Evolutionary conservation across 2,113 vertebrate species (phyloP).

Genomic region (Hippoglossus stenolepis): DNA sequence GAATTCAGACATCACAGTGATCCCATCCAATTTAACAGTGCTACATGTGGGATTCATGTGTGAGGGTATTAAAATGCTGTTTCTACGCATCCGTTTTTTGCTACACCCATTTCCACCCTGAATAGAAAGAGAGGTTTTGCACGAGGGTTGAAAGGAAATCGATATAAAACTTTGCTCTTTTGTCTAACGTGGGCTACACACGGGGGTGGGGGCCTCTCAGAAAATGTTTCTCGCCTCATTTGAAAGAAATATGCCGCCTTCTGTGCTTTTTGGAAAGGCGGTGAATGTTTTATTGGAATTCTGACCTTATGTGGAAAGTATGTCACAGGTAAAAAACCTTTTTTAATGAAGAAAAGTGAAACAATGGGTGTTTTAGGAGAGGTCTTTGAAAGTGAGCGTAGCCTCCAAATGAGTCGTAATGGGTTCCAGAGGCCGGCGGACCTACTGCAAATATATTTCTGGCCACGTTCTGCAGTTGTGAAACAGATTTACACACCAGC

Average conservation of each 20-base stretch:
- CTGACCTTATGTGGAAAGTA: conserved; percentile 68
- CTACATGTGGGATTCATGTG: conserved; percentile 78
- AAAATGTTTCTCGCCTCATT: conserved; percentile 67
- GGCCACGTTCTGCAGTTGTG: background rate
- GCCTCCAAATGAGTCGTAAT: conserved; percentile 31
- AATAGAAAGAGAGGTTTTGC: conserved; percentile 31
- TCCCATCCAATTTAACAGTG: conserved; percentile 69
- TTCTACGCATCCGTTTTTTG: conserved; percentile 68
- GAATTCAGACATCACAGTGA: conserved; percentile 79
- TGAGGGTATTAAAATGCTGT: conserved; percentile 68
- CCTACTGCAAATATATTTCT: background rate
- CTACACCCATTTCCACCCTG: conserved; percentile 53
- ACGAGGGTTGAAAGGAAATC: conserved; percentile 37
- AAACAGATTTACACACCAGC: conserved; percentile 15
- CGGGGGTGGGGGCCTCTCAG: conserved; percentile 15
- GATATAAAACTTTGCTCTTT: conserved; percentile 29
- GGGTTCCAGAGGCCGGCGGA: conserved; percentile 24
- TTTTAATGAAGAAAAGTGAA: conserved; percentile 59
- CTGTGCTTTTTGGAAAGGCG: conserved; percentile 40
- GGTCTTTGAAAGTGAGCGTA: conserved; percentile 6
- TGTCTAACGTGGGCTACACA: conserved; percentile 6
- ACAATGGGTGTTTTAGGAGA: conserved; percentile 43
- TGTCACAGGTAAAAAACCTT: conserved; percentile 51
- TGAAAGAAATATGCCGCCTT: conserved; percentile 30
- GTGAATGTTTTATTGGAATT: conserved; percentile 58